phyloP scores from a whole-genome alignment of 2,113 vertebrate species.

The Tupaia chinensis region DNA sequence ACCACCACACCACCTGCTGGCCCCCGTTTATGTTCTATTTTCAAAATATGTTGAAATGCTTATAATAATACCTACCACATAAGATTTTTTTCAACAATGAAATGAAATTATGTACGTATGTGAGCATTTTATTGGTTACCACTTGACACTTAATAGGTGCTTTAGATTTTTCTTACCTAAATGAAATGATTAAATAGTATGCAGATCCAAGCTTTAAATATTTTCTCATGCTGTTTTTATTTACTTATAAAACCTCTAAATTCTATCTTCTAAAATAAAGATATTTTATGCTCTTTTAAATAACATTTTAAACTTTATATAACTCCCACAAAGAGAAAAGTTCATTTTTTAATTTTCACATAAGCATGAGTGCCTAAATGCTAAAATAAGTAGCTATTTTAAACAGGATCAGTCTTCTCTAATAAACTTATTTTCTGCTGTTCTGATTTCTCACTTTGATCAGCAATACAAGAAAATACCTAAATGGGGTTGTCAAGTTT shows the following conservation, averaged over 20 bases:
- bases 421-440: slow-evolving; percentile 50
- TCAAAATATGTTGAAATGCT: neutral
- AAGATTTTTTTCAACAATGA: neutral
- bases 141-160: neutral
- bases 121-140: neutral
- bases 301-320: slow-evolving; percentile 20
- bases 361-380: slow-evolving; percentile 28
- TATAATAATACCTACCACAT: neutral
- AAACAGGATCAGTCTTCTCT: slow-evolving; percentile 57
- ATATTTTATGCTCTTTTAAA: slow-evolving; percentile 14
- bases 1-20: no score
- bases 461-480: slow-evolving; percentile 51
- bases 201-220: neutral
- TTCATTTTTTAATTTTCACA: slow-evolving; percentile 60
- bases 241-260: neutral
- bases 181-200: neutral
- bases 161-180: slow-evolving; percentile 28
- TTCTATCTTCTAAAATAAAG: neutral
- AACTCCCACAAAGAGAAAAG: neutral
- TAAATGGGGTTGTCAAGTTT: slow-evolving; percentile 68
- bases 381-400: slow-evolving; percentile 56
- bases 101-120: neutral
- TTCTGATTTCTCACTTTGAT: slow-evolving; percentile 70
- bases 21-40: neutral
- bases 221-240: slow-evolving; percentile 1